Conservation (phyloP, 2,797 vertebrate species). For the Ptychobarbus kaznakovi region DNA sequence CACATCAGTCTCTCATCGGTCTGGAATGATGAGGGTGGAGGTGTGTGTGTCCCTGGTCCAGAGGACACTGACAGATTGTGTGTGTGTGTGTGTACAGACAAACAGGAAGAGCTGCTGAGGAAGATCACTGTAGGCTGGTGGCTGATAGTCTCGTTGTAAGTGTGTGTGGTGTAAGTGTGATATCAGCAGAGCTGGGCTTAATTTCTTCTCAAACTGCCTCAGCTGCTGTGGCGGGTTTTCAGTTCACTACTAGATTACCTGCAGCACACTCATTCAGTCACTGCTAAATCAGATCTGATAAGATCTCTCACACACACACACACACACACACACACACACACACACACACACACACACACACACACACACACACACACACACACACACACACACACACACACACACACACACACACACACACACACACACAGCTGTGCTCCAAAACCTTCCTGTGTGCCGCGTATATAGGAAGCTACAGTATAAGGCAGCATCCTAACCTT, state of each 20-base stretch:
- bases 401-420: conserved; percentile 35
- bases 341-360: conserved; percentile 30
- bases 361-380: conserved; percentile 29
- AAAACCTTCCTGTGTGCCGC: neutral
- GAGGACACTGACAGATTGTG: conserved; percentile 27
- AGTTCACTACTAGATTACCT: conserved; percentile 58
- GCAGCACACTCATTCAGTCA: conserved; percentile 52
- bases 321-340: conserved; percentile 26
- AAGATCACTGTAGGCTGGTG: conserved; percentile 26
- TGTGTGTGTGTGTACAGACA: conserved; percentile 7
- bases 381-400: conserved; percentile 31
- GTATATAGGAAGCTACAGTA: neutral
- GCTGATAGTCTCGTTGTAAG: conserved; percentile 23
- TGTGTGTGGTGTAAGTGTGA: conserved; percentile 47
- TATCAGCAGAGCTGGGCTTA: conserved; percentile 53
- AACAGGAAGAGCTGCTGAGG: conserved; percentile 27
- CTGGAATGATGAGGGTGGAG: neutral
- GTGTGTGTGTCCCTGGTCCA: conserved; percentile 19
- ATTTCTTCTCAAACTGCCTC: conserved; percentile 53
- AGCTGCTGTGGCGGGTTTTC: conserved; percentile 43
- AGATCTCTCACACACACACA: conserved; percentile 40
- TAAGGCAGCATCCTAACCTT: neutral
- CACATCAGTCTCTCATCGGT: neutral
- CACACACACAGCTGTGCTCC: neutral
- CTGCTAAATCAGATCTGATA: conserved; percentile 60